A percentile compares a stretch with the other conserved stretches of the same genome.
phyloP scores from a whole-genome alignment of 2,113 vertebrate genomes.

The Psittacus erithacus region DNA sequence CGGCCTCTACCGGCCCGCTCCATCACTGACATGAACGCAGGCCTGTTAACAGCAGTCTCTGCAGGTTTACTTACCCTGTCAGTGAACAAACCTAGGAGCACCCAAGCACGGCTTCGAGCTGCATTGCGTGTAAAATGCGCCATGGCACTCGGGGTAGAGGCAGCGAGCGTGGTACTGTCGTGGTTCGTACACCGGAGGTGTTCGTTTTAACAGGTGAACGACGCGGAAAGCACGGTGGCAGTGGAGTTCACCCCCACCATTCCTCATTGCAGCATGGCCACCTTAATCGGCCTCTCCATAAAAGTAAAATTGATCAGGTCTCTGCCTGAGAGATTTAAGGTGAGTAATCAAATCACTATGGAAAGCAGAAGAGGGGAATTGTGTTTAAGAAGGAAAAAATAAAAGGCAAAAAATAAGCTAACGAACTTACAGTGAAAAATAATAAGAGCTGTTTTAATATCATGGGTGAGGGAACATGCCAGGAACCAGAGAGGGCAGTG shows the following conservation, averaged over 20 bases:
- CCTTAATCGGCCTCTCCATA: slow-evolving; percentile 94
- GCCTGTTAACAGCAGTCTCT: background rate
- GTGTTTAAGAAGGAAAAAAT: too few species aligned
- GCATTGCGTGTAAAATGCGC: background rate
- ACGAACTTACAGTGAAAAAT: background rate
- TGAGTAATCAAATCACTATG: slow-evolving; percentile 27
- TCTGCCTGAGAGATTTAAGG: slow-evolving; percentile 92
- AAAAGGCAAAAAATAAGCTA: too few species aligned
- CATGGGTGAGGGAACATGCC: background rate
- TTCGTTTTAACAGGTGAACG: slow-evolving; percentile 80
- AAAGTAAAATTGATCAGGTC: slow-evolving; percentile 96
- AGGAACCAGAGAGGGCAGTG: background rate
- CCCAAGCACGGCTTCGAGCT: background rate
- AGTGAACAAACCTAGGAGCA: background rate
- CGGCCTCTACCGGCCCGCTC: background rate
- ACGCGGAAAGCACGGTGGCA: slow-evolving; percentile 81
- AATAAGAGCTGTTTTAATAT: rapidly evolving
- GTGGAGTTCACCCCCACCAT: slow-evolving; percentile 96
- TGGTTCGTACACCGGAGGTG: background rate
- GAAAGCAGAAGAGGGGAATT: background rate
- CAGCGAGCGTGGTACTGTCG: background rate
- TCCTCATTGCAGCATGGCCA: slow-evolving; percentile 98
- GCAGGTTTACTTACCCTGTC: background rate
- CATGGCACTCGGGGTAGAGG: background rate
- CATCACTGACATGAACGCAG: background rate